Evolutionary conservation across 2,888 invertebrate species (phyloP).

Genomic region (Lomographa bimaculata): DNA sequence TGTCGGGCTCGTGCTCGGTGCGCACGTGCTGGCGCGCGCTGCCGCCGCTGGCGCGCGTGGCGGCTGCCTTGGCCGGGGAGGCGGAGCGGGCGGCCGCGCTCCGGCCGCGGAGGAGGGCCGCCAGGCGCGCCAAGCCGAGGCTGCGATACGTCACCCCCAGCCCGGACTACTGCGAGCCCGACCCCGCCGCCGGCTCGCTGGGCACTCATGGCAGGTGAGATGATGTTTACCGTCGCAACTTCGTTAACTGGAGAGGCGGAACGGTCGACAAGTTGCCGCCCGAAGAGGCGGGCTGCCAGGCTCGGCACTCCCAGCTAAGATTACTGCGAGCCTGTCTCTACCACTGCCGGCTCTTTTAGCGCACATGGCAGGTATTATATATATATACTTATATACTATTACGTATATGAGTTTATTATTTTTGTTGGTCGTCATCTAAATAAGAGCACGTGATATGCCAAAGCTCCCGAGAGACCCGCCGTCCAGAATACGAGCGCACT

Average conservation of each 20-base stretch:
- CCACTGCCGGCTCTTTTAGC: too few relatives aligned
- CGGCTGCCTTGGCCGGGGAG: slow-evolving; percentile 75
- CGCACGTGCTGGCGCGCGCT: slow-evolving; percentile 92
- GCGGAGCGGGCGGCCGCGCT: slow-evolving; percentile 69
- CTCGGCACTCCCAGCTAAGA: too few relatives aligned
- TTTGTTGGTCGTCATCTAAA: too few relatives aligned
- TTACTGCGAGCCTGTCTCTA: too few relatives aligned
- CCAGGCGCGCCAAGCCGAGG: slow-evolving; percentile 78
- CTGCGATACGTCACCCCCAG: slow-evolving; percentile 91
- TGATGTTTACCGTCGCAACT: not conserved
- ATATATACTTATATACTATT: too few relatives aligned
- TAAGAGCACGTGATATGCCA: too few relatives aligned
- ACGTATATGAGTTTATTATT: too few relatives aligned
- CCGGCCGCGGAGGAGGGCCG: slow-evolving; percentile 56
- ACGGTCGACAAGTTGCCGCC: too few relatives aligned
- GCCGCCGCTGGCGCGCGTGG: slow-evolving; percentile 85
- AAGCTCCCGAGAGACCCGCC: too few relatives aligned
- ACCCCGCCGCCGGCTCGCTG: slow-evolving; percentile 88
- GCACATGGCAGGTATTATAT: too few relatives aligned
- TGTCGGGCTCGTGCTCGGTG: slow-evolving; percentile 92
- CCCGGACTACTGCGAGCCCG: slow-evolving; percentile 92
- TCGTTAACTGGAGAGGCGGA: not conserved
- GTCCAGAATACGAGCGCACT: too few relatives aligned
- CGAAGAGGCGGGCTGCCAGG: too few relatives aligned
- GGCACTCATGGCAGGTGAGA: slow-evolving; percentile 90